phyloP scores from a whole-genome alignment of 2,888 invertebrate species.

The Allacma fusca region DNA sequence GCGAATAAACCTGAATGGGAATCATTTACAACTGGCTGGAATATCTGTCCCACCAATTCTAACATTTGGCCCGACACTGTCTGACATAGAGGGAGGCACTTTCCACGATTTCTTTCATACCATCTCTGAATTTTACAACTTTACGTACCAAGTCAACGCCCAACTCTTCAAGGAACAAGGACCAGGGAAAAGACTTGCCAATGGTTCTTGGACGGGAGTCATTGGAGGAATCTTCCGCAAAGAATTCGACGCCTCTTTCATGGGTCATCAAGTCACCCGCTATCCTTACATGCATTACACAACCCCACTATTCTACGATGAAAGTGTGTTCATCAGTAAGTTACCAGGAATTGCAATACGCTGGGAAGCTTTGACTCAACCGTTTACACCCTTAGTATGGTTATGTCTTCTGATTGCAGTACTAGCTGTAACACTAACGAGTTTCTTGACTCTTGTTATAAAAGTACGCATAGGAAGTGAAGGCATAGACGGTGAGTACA shows the following conservation, averaged over 20 bases:
- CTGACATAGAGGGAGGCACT: conserved; percentile 14
- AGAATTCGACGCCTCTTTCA: conserved; percentile 32
- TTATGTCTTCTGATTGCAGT: background rate
- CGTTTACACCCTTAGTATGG: conserved; percentile 17
- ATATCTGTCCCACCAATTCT: conserved; percentile 25
- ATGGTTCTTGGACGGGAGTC: conserved; percentile 23
- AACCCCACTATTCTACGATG: conserved; percentile 29
- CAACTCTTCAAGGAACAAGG: background rate
- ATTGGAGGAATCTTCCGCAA: conserved; percentile 21
- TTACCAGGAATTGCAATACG: background rate
- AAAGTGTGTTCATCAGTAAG: conserved; percentile 3
- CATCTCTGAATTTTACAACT: conserved; percentile 20
- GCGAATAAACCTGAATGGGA: too few relatives aligned
- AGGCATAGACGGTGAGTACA: background rate
- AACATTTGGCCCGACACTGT: background rate
- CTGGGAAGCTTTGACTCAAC: conserved; percentile 6
- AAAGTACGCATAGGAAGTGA: background rate
- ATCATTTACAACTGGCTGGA: conserved; percentile 15
- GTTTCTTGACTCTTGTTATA: background rate
- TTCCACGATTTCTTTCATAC: conserved; percentile 4
- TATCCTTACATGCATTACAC: conserved; percentile 18
- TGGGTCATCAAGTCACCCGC: conserved; percentile 33
- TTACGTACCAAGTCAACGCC: conserved; percentile 14
- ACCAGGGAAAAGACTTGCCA: background rate
- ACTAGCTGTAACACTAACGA: background rate